Evolutionary conservation across 2,797 vertebrate genomes (phyloP), one percentile per base, ranked within the genome.

Genomic region (Oryzias sinensis): DNA sequence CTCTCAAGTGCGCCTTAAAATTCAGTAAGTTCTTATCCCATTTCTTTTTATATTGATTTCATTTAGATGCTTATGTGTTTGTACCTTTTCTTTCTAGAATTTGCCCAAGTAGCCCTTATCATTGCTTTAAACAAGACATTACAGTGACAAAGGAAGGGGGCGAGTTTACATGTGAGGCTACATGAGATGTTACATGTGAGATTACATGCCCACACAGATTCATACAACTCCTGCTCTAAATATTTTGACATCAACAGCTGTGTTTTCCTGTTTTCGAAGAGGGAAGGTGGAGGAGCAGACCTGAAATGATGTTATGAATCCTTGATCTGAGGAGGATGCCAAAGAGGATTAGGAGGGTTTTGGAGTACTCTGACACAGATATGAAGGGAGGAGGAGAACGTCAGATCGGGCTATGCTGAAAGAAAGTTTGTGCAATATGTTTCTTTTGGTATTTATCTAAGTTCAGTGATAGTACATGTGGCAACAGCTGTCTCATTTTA

Each of bases 71-170:
- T n/a, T 46, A 54, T 58, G 22, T 18, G 18, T 18, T 18, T 18
- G 18, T 29, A 14, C 43, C 27, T 44, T 56, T 62, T 17, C 52
- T 68, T 60, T 43, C 5, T 67, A 40, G 50, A 53, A 25, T 68
- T 20, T 53, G 29, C 47, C 45, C 49, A 49, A 53, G 53, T 27
- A 63, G 29, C 49, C 61, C 50, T 83, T 73, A 80, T 37, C 79
- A 74, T 87, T 78, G 81, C 77, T 86, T 67, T 49, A 48, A 62
- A 79, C 58, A 14, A 70, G 54, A 69, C 64, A 40, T 63, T 60
- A 60, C 58, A 65, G 56, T 52, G 43, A 65, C 52, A 72, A 60
- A 65, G 69, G 60, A 65, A 43, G 52, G 48, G 53, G 53, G 43
- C 65, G 45, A 59, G 54, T 65, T 49, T 62, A 11, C 33, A 37